Evolutionary conservation across 2,888 invertebrate species (phyloP), one percentile per base, ranked within the genome.

Genomic region (Ophion ventricosus): DNA sequence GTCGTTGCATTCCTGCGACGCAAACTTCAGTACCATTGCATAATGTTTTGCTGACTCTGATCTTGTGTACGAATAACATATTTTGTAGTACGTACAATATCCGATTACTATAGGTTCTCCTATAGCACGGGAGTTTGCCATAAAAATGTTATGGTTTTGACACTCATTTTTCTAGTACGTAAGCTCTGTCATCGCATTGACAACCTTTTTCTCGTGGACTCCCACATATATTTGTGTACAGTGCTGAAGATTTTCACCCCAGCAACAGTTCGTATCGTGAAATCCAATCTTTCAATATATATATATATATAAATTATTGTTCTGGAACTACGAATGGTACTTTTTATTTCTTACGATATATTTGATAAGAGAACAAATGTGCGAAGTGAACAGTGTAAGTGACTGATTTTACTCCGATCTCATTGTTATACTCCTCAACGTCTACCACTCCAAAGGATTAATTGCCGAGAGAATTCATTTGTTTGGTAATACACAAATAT

Each of bases 401-500:
- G 74, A 11, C 26, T 29, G 66, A 26, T 64, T 20, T 75, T 43
- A 25, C 10, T 66, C 49, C 59, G 54, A 56, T 70, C 25, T 72
- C 59, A 75, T 64, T 26, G 17, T 11, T 43, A 14, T 59, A 56
- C 8, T 25, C 23, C 35, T 8, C 35, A 40, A 35, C 56, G 63
- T 76, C 57, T 26, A 25, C 63, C 8, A 17, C 61, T n/a, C 1
- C 67, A 10, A 74, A 73, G 80, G 80, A 80, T 77, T 80, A 80
- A 57, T 56, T 29, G 26, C 54, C 56, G 56, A 4, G 49, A 26
- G 23, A 26, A 29, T 23, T 64, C 26, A 43, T 25, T 26, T 57
- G 3, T 14, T 25, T 35, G 83, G 83, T 84, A 84, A 80, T 75
- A n/a, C 57, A 25, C 7, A 17, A 23, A 56, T 1, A 57, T 29